A percentile compares a stretch with the other conserved stretches of the same genome.
phyloP scores from a whole-genome alignment of 2,113 vertebrate genomes.

The Rhipidura dahli region DNA sequence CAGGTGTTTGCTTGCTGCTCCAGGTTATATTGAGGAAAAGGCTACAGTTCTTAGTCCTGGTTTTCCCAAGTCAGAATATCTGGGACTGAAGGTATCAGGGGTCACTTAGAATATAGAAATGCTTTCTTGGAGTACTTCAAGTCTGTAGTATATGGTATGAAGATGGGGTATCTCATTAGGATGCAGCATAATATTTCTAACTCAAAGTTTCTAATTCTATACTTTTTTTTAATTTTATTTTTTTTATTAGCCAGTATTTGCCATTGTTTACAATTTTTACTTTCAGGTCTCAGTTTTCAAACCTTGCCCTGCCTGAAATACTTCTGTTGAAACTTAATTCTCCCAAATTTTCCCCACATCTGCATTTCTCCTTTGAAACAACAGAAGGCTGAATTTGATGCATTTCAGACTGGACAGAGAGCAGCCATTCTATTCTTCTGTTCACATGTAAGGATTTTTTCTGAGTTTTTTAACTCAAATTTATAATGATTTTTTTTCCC shows the following conservation, averaged over 20 bases:
- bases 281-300: background rate
- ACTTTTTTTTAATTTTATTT: background rate
- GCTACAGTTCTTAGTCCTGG: fast-evolving
- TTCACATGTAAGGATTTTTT: background rate
- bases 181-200: background rate
- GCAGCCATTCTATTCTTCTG: background rate
- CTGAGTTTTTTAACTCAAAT: background rate
- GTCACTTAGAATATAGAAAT: background rate
- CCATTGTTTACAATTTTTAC: background rate
- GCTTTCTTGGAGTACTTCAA: background rate
- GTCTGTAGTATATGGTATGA: background rate
- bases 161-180: background rate
- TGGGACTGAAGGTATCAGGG: fast-evolving
- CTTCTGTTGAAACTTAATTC: background rate
- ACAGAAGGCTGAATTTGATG: background rate
- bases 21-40: background rate
- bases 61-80: background rate
- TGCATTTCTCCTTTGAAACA: background rate
- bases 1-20: background rate
- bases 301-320: background rate
- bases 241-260: background rate
- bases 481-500: background rate
- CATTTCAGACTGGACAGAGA: background rate
- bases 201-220: background rate
- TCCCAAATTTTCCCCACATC: background rate